Percentiles rank a stretch among this genome's conserved stretches.
phyloP scores from a whole-genome alignment of 2,113 vertebrate genomes.

The Chitala chitala region DNA sequence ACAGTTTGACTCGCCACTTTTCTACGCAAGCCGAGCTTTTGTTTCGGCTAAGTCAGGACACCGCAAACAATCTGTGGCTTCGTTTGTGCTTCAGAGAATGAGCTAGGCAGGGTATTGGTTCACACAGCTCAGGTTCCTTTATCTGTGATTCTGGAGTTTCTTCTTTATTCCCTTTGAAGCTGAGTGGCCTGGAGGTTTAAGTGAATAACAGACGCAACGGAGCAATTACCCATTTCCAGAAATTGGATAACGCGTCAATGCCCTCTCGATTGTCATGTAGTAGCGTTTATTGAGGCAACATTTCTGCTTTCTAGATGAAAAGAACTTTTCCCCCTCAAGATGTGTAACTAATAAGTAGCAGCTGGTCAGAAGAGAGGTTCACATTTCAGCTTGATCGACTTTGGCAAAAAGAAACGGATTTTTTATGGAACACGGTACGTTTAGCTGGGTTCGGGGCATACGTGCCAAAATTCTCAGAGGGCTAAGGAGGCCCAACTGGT shows the following conservation, averaged over 20 bases:
- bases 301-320: neutral
- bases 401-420: constrained; percentile 5
- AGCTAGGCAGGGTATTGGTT: constrained; percentile 41
- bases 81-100: constrained; percentile 51
- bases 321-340: neutral
- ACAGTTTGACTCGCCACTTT: neutral
- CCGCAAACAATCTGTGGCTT: constrained; percentile 32
- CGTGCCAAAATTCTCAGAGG: neutral
- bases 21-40: neutral
- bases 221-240: neutral
- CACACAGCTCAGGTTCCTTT: neutral
- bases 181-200: neutral
- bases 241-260: neutral
- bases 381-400: neutral
- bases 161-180: neutral
- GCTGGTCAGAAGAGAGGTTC: neutral
- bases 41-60: neutral
- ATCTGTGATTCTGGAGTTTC: neutral
- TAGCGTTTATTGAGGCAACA: neutral
- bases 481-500: constrained; percentile 1
- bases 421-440: neutral
- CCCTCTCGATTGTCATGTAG: neutral
- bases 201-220: neutral
- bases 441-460: neutral
- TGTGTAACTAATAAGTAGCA: constrained; percentile 9